Evolutionary conservation across 35 echinoderm and acorn worm genomes (phyloP), one percentile per base, ranked within the genome.

Genomic region (Amphiura filiformis): DNA sequence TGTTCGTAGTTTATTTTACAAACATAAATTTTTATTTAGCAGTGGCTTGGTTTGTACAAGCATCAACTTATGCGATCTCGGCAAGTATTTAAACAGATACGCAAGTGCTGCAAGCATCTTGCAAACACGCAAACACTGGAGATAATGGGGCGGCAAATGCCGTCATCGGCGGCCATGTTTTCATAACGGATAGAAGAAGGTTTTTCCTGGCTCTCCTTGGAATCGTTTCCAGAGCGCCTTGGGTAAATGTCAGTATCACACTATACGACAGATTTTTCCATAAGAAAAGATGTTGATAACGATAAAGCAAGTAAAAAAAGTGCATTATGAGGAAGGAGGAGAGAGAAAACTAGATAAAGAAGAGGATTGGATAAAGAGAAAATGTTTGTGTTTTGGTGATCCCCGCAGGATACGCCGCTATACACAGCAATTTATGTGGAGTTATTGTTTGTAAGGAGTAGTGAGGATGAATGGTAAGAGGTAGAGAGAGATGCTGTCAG

Each of bases 71-170:
- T 47, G 41, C 41, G 17, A 47, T 47, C 41, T 47, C 17, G n/a
- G 5, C 26, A 18, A 70, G 28, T 70, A 70, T 70, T 52, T 70
- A 30, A 70, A 70, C 61, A 70, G 61, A 70, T 70, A 70, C 28
- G 2, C 61, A 70, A 70, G 61, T 70, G 61, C 61, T 70, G 28
- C 17, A 70, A 70, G 61, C 61, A 11, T 11, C 61, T 70, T 70
- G 61, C 61, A 70, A 70, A 70, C 61, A 70, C 7, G 61, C 9
- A 70, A 70, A 70, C 61, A 70, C 61, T 4, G 26, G 61, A 30
- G 61, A 70, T 70, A 70, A 70, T 70, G 61, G 61, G 61, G 61
- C 61, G 61, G 61, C 61, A 70, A 52, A 70, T 30, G 61, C 61
- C 2, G 61, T 30, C 28, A 70, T 70, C 61, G 61, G 61, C 61